Conservation (phyloP, 2,113 vertebrate genomes). For the Grammomys dolichurus region DNA sequence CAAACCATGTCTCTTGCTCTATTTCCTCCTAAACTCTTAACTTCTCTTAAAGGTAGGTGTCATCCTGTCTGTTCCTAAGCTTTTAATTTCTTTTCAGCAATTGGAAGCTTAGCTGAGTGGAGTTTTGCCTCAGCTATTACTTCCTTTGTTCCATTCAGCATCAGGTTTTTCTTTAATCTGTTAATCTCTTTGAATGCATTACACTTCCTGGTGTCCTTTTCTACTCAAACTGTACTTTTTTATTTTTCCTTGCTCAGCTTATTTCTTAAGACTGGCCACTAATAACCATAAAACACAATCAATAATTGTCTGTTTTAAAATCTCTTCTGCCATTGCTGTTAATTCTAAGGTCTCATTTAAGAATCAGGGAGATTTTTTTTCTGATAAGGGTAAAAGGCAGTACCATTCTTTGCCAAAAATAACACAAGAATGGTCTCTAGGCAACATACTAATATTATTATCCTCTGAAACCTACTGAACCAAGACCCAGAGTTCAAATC, state of each 20-base stretch:
- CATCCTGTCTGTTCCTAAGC: neutral
- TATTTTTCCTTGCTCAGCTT: neutral
- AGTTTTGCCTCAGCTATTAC: neutral
- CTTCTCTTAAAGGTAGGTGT: neutral
- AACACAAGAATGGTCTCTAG: neutral
- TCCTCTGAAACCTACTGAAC: neutral
- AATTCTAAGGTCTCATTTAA: neutral
- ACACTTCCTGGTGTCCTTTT: neutral
- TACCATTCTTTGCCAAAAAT: neutral
- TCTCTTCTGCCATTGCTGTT: neutral
- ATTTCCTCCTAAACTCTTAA: neutral
- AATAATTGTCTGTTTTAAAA: neutral
- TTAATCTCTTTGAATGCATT: neutral
- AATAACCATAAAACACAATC: neutral
- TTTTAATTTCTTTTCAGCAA: neutral
- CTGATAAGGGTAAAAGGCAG: neutral
- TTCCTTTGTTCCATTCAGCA: neutral
- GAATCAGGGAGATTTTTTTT: neutral
- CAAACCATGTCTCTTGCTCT: neutral
- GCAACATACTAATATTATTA: neutral
- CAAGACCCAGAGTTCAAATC: neutral
- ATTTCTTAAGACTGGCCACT: neutral
- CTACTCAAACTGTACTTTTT: neutral
- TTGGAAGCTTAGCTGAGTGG: neutral
- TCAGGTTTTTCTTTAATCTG: neutral